Evolutionary conservation across 2,113 vertebrate genomes (phyloP).

Genomic region (Chloropsis cyanopogon): DNA sequence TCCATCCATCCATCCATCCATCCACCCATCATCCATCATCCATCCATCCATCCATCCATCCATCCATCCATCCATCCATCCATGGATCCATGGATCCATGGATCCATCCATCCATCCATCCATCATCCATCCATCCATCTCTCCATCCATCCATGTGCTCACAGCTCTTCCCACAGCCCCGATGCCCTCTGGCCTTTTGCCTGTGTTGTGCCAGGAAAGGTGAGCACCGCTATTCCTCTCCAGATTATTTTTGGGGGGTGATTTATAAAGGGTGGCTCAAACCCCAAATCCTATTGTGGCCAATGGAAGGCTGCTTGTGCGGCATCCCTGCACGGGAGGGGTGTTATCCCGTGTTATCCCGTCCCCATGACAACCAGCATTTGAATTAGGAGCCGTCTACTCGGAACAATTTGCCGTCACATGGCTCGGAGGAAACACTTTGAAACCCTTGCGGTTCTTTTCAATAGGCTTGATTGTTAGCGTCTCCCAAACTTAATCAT

Average conservation of each 20-base stretch:
- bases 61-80: not conserved
- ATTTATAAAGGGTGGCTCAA: not conserved
- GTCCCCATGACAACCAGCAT: slow-evolving; percentile 69
- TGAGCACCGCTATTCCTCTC: not conserved
- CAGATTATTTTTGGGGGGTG: not conserved
- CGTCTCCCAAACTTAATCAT: slow-evolving; percentile 65
- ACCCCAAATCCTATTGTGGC: not conserved
- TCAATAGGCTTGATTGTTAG: slow-evolving; percentile 64
- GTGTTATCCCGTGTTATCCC: slow-evolving; percentile 43
- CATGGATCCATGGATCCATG: not conserved
- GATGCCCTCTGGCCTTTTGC: rapidly evolving
- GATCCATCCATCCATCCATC: not conserved
- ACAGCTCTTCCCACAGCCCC: rapidly evolving
- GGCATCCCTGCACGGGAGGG: slow-evolving; percentile 13
- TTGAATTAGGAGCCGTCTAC: slow-evolving; percentile 56
- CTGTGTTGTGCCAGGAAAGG: not conserved
- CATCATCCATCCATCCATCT: not conserved
- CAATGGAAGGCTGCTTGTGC: slow-evolving; percentile 20
- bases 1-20: not conserved
- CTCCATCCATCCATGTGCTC: rapidly evolving
- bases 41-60: not conserved
- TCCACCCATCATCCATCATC: not conserved
- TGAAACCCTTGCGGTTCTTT: slow-evolving; percentile 63
- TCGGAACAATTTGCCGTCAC: slow-evolving; percentile 48
- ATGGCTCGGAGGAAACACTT: slow-evolving; percentile 53